Evolutionary conservation across 2,113 vertebrate genomes (phyloP), one percentile per base, ranked within the genome.

Genomic region (Rhegmatorhina hoffmannsi): DNA sequence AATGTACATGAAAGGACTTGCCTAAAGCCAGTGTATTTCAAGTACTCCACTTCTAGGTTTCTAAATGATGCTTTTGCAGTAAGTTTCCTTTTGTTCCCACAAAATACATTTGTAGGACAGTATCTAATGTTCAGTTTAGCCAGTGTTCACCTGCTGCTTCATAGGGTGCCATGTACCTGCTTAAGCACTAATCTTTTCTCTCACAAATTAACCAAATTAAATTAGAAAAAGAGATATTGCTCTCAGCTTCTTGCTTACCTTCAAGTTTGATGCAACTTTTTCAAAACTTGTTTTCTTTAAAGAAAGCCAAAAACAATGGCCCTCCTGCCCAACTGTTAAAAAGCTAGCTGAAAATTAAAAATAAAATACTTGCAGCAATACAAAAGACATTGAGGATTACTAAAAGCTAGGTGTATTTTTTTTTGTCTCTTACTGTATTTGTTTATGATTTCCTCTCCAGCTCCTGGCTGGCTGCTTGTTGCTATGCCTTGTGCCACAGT

Each of bases 1-100:
- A 96, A 95, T n/a, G 81, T 86, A 90, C 94, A 90, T 88, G 76
- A 94, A 94, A 95, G 79, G 83, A 74, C 88, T 95, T 63, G 83
- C 90, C 83, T 80, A 84, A 90, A 95, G 92, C 47, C 68, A 63
- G 18, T 67, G 49, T 90, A 89, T 77, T 94, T 93, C 90, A 89
- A 92, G 60, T 59, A 67, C 38, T 93, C 59, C 46, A 60, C 46
- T 83, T 79, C 69, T 77, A 77, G 29, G 50, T 53, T 50, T 86
- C 94, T 93, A 85, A 80, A 93, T 11, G 14, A 58, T 55, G 56
- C 26, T 84, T 92, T 90, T 93, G 72, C 55, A 69, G 50, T 58
- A 76, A 50, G 33, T 88, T 82, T 85, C 38, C 55, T 72, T 95
- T 88, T 84, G 70, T 93, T 95, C 43, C 34, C 0, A 10, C 18